A percentile compares a stretch with the other conserved stretches of the same genome.
Conservation (phyloP, 2,113 vertebrate species). For the Eublepharis macularius region DNA sequence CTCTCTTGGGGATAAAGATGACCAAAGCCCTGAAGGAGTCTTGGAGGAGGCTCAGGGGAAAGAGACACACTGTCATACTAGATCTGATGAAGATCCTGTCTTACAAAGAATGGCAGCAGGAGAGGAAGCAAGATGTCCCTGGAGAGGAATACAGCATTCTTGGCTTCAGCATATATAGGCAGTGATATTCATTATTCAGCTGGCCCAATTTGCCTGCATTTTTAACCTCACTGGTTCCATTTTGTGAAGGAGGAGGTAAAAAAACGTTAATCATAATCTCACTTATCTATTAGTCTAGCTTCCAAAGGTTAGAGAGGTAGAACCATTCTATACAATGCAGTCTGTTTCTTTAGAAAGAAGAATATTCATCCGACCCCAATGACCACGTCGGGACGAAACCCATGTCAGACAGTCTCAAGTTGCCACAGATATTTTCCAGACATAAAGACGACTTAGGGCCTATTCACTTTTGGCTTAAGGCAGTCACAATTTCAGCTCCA, state of each 20-base stretch:
- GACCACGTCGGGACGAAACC: too few relatives aligned
- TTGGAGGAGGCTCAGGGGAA: slow-evolving; percentile 65
- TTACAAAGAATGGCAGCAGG: slow-evolving; percentile 50
- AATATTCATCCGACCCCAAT: background rate
- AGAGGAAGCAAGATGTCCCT: slow-evolving; percentile 29
- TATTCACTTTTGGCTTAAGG: background rate
- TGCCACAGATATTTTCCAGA: background rate
- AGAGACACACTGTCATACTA: slow-evolving; percentile 44
- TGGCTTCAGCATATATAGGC: slow-evolving; percentile 28
- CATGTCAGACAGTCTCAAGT: background rate
- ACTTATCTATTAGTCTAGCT: background rate
- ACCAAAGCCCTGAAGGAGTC: slow-evolving; percentile 38
- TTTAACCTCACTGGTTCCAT: slow-evolving; percentile 13
- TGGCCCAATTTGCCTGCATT: slow-evolving; percentile 11
- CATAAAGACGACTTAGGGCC: background rate
- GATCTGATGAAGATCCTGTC: slow-evolving; percentile 48
- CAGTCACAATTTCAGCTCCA: background rate
- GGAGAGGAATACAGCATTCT: slow-evolving; percentile 53
- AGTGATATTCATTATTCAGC: slow-evolving; percentile 34
- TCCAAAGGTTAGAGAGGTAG: background rate
- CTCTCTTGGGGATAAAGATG: slow-evolving; percentile 47
- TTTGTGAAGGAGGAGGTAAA: background rate
- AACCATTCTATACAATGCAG: background rate
- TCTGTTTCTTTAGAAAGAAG: too few relatives aligned
- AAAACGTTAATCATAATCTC: background rate